phyloP scores from a whole-genome alignment of 1,140 invertebrate species.

The Eubasilissa regina region DNA sequence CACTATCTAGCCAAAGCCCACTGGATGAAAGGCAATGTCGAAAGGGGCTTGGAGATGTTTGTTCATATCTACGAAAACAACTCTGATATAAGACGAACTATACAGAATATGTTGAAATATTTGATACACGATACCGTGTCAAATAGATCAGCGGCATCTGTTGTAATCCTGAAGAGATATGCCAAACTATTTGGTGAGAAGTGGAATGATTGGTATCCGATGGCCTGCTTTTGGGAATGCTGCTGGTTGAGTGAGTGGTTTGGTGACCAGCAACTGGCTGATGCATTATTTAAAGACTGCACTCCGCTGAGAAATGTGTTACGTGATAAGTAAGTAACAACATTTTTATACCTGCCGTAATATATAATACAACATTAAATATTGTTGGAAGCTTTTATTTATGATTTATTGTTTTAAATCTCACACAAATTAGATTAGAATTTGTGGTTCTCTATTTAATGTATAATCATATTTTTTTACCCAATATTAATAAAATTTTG shows the following conservation, averaged over 20 bases:
- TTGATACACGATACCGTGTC: conserved; percentile 42
- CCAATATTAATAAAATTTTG: no score
- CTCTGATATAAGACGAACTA: background rate
- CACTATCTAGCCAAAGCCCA: conserved; percentile 49
- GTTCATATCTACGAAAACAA: conserved; percentile 38
- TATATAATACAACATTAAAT: no score
- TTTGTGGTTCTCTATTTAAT: no score
- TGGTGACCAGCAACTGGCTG: conserved; percentile 51
- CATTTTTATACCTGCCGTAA: no score
- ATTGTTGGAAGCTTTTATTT: no score
- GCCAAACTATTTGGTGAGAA: conserved; percentile 17
- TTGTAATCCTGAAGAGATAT: conserved; percentile 45
- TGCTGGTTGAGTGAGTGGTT: conserved; percentile 56
- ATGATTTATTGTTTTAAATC: no score
- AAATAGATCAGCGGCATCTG: conserved; percentile 52
- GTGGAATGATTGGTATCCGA: conserved; percentile 26
- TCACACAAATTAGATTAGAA: no score
- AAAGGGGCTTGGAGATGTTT: conserved; percentile 36
- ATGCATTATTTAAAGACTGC: conserved; percentile 47
- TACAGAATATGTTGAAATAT: conserved; percentile 41
- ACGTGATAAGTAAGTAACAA: conserved; percentile 30
- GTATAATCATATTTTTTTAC: no score
- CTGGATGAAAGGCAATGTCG: conserved; percentile 53
- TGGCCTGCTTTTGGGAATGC: conserved; percentile 49
- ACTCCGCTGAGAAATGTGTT: conserved; percentile 22